Evolutionary conservation across 2,888 invertebrate species (phyloP).

Genomic region (Eupithecia vulgata): DNA sequence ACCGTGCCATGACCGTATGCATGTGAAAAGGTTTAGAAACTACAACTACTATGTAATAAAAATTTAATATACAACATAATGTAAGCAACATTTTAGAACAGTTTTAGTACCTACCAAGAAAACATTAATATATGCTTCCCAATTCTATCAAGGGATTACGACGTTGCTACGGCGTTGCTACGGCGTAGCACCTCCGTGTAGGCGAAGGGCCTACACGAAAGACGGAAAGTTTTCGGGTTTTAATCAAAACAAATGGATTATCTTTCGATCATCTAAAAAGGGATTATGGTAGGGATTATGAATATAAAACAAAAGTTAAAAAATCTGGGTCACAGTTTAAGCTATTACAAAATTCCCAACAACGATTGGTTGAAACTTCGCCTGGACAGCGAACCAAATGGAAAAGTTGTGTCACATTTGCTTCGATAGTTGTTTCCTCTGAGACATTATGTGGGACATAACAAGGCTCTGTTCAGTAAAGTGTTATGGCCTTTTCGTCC

Average conservation of each 20-base stretch:
- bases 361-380: not conserved
- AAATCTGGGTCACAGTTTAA: not conserved
- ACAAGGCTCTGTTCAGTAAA: constrained; percentile 1
- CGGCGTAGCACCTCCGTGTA: too few relatives aligned
- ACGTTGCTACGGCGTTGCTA: too few relatives aligned
- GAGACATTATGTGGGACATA: constrained; percentile 15
- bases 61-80: too few relatives aligned
- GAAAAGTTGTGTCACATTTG: constrained; percentile 37
- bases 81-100: too few relatives aligned
- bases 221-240: not conserved
- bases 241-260: not conserved
- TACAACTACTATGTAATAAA: too few relatives aligned
- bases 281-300: not conserved
- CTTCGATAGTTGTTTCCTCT: constrained; percentile 24
- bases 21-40: too few relatives aligned
- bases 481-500: constrained; percentile 4
- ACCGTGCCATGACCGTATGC: too few relatives aligned
- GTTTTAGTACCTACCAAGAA: not conserved
- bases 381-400: constrained; percentile 31
- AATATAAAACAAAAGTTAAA: not conserved
- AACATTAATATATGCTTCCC: not conserved
- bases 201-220: not conserved
- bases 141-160: not conserved
- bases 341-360: not conserved
- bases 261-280: not conserved